A percentile compares a stretch with the other conserved stretches of the same genome.
Evolutionary conservation across 2,113 vertebrate genomes (phyloP).

Genomic region (Hipposideros armiger): DNA sequence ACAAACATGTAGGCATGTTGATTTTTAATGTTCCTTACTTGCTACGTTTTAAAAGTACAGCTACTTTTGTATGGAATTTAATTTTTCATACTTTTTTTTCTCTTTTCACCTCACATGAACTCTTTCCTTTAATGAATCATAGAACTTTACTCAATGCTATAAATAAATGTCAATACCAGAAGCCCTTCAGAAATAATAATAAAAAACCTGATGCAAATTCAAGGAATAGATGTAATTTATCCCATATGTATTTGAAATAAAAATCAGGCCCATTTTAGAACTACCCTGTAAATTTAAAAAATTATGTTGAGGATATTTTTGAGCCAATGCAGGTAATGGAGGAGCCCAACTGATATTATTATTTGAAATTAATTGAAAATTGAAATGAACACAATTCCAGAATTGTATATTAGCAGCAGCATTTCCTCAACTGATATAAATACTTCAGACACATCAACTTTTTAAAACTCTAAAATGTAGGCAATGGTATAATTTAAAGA

Average conservation of each 20-base stretch:
- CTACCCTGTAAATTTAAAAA: background rate
- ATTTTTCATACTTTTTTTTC: background rate
- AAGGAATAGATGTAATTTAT: background rate
- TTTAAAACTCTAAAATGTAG: background rate
- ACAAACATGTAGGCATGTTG: background rate
- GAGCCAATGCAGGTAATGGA: background rate
- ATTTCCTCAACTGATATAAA: background rate
- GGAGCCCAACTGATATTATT: background rate
- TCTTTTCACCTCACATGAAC: background rate
- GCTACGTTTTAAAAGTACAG: background rate
- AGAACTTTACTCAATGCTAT: background rate
- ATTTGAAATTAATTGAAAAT: background rate
- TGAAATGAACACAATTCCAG: background rate
- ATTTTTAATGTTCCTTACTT: background rate
- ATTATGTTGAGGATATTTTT: background rate
- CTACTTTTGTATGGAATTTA: slow-evolving; percentile 29
- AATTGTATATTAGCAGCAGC: background rate
- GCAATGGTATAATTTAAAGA: background rate
- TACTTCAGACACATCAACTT: background rate
- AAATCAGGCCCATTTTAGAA: background rate
- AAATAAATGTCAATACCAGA: slow-evolving; percentile 12
- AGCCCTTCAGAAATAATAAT: background rate
- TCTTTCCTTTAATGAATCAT: background rate
- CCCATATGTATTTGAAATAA: background rate
- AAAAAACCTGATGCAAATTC: background rate